Evolutionary conservation across 2,888 invertebrate species (phyloP).

Genomic region (Hololepta plana): DNA sequence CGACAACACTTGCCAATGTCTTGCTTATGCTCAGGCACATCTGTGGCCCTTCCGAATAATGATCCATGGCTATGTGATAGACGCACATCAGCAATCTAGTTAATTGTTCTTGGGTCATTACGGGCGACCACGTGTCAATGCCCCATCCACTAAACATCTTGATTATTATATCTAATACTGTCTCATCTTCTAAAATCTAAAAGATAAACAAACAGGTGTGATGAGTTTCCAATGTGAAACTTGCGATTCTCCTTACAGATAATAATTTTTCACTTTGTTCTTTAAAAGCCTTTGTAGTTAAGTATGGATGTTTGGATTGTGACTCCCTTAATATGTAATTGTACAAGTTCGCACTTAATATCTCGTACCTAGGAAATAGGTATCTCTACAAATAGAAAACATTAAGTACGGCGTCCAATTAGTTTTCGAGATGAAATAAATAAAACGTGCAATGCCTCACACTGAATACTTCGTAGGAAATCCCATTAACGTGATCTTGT

Average conservation of each 20-base stretch:
- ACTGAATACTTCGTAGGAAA: conserved; percentile 19
- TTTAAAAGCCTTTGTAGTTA: conserved; percentile 46
- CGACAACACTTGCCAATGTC: conserved; percentile 52
- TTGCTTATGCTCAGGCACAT: conserved; percentile 41
- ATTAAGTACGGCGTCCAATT: neutral
- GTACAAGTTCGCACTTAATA: conserved; percentile 51
- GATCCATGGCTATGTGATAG: conserved; percentile 65
- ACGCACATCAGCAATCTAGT: conserved; percentile 49
- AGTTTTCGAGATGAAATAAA: conserved; percentile 4
- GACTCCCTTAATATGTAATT: conserved; percentile 39
- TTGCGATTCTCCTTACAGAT: conserved; percentile 18
- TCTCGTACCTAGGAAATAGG: conserved; percentile 60
- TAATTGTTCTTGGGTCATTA: conserved; percentile 44
- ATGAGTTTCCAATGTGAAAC: conserved; percentile 1
- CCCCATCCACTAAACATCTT: conserved; percentile 33
- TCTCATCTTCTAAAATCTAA: conserved; percentile 31
- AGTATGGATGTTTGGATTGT: conserved; percentile 40
- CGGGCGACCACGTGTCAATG: conserved; percentile 32
- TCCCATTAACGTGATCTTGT: conserved; percentile 52
- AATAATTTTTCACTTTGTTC: conserved; percentile 53
- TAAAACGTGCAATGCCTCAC: neutral
- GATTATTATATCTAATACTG: conserved; percentile 50
- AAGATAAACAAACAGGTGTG: conserved; percentile 5
- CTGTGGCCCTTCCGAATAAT: conserved; percentile 45
- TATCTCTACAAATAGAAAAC: conserved; percentile 36